These are phyloP conservation scores for Adelognathus sp. DNA, from an alignment of 2,888 invertebrate species.

Conservation along the genomic window DNA sequence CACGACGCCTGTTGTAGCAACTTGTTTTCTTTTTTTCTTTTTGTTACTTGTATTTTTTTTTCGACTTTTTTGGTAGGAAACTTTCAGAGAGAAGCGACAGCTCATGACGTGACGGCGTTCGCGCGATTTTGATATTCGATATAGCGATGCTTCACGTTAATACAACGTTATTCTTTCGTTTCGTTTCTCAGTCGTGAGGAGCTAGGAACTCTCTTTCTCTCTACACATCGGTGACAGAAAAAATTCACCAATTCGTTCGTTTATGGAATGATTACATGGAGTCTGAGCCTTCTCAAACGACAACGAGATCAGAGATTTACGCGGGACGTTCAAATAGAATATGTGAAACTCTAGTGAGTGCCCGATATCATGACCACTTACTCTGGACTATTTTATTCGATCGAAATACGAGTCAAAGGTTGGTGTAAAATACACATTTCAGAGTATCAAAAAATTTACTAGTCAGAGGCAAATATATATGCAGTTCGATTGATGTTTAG, in stretches of 20 bases:
- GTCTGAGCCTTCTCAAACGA: conserved; percentile 23
- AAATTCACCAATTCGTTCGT: background rate
- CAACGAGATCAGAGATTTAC: conserved; percentile 34
- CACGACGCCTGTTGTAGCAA: conserved; percentile 41
- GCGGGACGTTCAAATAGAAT: background rate
- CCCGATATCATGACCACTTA: too few species aligned
- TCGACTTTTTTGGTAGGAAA: conserved; percentile 37
- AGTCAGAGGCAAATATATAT: background rate
- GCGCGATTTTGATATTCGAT: conserved; percentile 15
- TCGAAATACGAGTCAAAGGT: background rate
- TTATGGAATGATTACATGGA: conserved; percentile 17
- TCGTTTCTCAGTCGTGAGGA: conserved; percentile 6
- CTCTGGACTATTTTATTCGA: background rate
- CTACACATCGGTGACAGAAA: conserved; percentile 14
- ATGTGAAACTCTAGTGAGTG: background rate
- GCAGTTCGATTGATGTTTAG: background rate
- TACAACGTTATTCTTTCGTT: background rate
- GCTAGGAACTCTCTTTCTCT: conserved; percentile 24
- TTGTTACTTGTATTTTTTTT: background rate
- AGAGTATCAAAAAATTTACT: background rate
- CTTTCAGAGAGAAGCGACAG: conserved; percentile 34
- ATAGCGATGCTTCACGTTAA: background rate
- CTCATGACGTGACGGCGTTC: conserved; percentile 1
- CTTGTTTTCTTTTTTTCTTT: conserved; percentile 11
- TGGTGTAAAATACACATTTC: background rate